Percentiles rank a stretch among this genome's conserved stretches.
phyloP scores from a whole-genome alignment of 2,797 vertebrate genomes.

The Staurois parvus region DNA sequence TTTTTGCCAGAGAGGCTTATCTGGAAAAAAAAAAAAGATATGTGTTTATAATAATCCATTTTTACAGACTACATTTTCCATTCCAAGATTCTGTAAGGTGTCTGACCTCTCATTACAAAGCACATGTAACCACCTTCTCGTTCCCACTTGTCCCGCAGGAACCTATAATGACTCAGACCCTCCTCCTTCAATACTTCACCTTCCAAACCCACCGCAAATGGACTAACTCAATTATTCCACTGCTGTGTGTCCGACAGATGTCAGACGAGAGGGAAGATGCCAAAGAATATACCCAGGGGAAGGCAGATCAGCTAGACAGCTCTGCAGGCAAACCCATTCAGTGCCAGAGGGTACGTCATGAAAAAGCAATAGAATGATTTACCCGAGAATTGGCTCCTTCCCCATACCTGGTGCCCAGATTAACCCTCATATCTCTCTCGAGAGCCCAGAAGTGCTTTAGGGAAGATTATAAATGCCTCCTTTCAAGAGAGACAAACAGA shows the following conservation, averaged over 20 bases:
- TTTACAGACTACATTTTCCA: neutral
- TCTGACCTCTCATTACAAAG: conserved; percentile 31
- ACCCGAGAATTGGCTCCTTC: neutral
- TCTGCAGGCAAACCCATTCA: conserved; percentile 24
- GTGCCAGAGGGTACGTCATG: conserved; percentile 5
- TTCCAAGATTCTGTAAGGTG: neutral
- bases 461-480: conserved; percentile 1
- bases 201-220: conserved; percentile 33
- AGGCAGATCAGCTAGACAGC: conserved; percentile 31
- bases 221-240: conserved; percentile 58
- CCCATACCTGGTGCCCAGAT: neutral
- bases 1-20: neutral
- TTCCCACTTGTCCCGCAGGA: conserved; percentile 13
- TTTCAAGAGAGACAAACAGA: neutral
- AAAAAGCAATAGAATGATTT: neutral
- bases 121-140: conserved; percentile 26
- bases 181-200: conserved; percentile 25
- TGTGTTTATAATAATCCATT: neutral
- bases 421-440: neutral
- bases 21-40: neutral
- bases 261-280: conserved; percentile 49
- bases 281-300: conserved; percentile 41
- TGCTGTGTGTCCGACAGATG: conserved; percentile 57
- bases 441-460: conserved; percentile 5
- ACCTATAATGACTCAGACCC: neutral